Evolutionary conservation across 2,888 invertebrate genomes (phyloP).

Genomic region (Colletes collaris): DNA sequence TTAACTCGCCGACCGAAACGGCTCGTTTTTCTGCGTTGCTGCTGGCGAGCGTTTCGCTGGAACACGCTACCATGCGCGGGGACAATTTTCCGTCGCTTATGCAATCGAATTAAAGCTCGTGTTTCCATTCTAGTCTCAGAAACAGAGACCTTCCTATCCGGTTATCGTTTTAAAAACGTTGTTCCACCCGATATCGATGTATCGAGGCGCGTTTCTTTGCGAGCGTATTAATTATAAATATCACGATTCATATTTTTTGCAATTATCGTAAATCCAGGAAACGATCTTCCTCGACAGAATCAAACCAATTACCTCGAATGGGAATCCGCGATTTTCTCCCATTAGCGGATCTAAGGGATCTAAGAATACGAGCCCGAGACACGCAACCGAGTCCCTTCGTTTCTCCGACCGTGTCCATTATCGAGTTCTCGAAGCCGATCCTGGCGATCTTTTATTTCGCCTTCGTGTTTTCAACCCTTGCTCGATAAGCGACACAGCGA

Average conservation of each 20-base stretch:
- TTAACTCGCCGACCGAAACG: conserved; percentile 6
- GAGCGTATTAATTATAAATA: too few species aligned
- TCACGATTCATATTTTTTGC: too few species aligned
- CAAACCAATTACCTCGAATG: background rate
- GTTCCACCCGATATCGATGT: too few species aligned
- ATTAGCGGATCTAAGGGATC: background rate
- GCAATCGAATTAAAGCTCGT: background rate
- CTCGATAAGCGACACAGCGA: conserved; percentile 34
- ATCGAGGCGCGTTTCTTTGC: too few species aligned
- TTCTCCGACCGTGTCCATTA: conserved; percentile 10
- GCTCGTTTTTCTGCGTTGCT: conserved; percentile 13
- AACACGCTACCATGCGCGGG: background rate
- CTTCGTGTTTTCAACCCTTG: background rate
- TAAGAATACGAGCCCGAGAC: background rate
- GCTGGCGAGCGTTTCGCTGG: background rate
- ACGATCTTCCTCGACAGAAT: background rate
- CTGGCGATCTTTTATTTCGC: background rate
- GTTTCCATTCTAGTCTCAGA: background rate
- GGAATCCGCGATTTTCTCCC: background rate
- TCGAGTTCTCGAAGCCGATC: conserved; percentile 22
- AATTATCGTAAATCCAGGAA: background rate
- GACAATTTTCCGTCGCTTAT: conserved; percentile 13
- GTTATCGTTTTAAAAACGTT: too few species aligned
- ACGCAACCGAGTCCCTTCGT: background rate
- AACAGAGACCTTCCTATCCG: too few species aligned